Conservation (phyloP, 2,888 invertebrate species). For the Urechis unicinctus region DNA sequence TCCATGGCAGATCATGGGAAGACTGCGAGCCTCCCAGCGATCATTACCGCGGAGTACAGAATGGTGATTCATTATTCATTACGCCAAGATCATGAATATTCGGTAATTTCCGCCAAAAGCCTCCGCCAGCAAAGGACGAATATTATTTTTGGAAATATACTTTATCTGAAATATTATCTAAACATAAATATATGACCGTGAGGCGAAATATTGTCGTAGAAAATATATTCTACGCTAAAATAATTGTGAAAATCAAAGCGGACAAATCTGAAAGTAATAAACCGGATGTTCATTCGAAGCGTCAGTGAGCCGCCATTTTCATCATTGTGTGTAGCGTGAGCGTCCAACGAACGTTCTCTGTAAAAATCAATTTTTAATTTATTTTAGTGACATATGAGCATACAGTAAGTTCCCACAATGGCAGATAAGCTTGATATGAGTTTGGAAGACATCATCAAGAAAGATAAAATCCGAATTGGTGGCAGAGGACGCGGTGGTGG, state of each 20-base stretch:
- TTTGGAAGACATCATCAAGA: constrained; percentile 90
- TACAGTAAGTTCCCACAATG: neutral
- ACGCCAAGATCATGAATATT: neutral
- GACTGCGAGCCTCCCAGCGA: neutral
- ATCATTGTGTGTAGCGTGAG: neutral
- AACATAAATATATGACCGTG: too few species aligned
- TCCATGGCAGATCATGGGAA: neutral
- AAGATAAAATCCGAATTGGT: constrained; percentile 50
- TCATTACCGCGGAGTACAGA: neutral
- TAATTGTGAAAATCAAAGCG: too few species aligned
- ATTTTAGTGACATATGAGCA: too few species aligned
- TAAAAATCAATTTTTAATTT: too few species aligned
- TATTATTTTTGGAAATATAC: too few species aligned
- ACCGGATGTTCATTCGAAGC: too few species aligned
- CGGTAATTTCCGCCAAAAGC: neutral
- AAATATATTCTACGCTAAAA: too few species aligned
- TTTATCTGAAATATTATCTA: too few species aligned
- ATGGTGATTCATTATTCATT: neutral
- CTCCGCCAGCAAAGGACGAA: too few species aligned
- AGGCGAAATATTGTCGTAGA: too few species aligned
- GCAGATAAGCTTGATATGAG: constrained; percentile 88
- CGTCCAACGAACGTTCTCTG: too few species aligned
- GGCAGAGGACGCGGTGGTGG: constrained; percentile 54
- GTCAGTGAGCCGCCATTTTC: neutral
- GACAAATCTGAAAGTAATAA: too few species aligned